Conservation (phyloP, 1,140 invertebrate genomes). For the Polypedilum vanderplanki region DNA sequence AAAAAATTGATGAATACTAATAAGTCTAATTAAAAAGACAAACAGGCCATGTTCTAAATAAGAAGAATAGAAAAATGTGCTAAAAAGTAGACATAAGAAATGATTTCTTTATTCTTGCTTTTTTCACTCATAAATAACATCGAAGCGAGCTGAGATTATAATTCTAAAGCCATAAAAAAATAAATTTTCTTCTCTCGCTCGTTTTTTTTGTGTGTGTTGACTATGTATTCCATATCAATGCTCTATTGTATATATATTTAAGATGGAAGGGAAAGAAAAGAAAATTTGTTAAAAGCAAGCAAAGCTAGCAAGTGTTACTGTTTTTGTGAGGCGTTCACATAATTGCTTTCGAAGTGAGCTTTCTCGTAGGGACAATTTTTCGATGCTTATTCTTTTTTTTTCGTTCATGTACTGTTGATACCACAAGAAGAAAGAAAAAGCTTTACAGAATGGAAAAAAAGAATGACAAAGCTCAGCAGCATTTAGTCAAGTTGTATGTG, state of each 20-base stretch:
- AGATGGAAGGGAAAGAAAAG: too few relatives aligned
- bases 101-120: constrained; percentile 16
- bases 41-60: too few relatives aligned
- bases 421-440: neutral
- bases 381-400: neutral
- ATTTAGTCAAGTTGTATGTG: constrained; percentile 13
- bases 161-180: constrained; percentile 25
- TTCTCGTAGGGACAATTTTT: neutral
- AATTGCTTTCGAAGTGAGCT: constrained; percentile 10
- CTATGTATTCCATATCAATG: too few relatives aligned
- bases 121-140: neutral
- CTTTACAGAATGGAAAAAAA: neutral
- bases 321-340: neutral
- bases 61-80: too few relatives aligned
- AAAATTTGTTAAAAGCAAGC: too few relatives aligned
- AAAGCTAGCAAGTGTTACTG: neutral
- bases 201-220: neutral
- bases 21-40: too few relatives aligned
- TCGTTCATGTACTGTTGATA: too few relatives aligned
- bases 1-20: too few relatives aligned
- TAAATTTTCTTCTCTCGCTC: neutral
- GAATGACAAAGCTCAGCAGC: neutral
- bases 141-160: neutral
- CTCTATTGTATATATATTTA: too few relatives aligned
- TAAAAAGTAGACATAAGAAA: neutral